Evolutionary conservation across 2,888 invertebrate genomes (phyloP), one percentile per base, ranked within the genome.

Genomic region (Unio delphinus): DNA sequence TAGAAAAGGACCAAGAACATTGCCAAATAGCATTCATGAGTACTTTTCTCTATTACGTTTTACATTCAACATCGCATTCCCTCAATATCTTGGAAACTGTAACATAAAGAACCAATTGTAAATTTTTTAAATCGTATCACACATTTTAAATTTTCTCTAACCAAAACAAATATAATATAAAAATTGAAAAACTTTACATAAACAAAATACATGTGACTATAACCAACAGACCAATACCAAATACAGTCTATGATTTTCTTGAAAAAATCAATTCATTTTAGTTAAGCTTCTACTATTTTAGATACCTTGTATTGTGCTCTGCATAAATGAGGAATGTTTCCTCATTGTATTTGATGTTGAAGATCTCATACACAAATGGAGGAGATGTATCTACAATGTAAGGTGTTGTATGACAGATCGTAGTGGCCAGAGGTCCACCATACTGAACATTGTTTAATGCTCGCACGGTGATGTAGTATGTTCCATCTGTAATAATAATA

Each of bases 361-460:
- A 81, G 23, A 86, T 67, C 54, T 81, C 82, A 67, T 82, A 70
- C 1, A 86, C 74, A 61, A 81, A 64, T 2, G 86, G 86, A 34
- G 77, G 76, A 3, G 83, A 76, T 54, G 76, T 83, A 73, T 86
- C 86, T 17, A 86, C 79, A 26, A 71, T 72, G 28, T 76, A 76
- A 2, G 83, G 79, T 55, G 79, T 81, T 4, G 81, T 72, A 70
- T 86, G 86, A 61, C 85, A 85, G 28, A 86, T 69, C 23, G 79
- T 81, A 55, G 81, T 78, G 15, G 78, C 76, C 55, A 85, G 68
- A 17, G 84, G 82, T 7, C 86, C 86, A 11, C 86, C 86, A 65
- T 81, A 82, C 56, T 84, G 76, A 8, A 86, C 85, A 57, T 82
- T 75, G 71, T 86, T 86, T n/a, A 85, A 57, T 15, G 82, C 83